Conservation (phyloP, 2,113 vertebrate species). For the Phrynocephalus versicolor region DNA sequence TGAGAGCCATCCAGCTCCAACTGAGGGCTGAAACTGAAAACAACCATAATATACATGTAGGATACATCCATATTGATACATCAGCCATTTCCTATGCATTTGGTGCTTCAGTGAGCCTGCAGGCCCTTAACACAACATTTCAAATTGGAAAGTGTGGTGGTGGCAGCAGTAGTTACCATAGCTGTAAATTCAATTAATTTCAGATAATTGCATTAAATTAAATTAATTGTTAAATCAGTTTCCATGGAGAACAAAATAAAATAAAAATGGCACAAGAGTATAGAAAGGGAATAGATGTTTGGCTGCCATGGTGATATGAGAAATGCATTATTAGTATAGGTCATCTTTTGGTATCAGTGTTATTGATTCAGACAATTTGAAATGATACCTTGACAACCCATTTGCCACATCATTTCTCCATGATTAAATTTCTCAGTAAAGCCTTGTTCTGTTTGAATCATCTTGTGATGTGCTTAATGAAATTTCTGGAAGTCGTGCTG, state of each 20-base stretch:
- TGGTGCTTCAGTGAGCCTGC: neutral
- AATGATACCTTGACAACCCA: conserved; percentile 37
- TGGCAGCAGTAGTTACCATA: neutral
- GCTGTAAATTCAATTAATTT: neutral
- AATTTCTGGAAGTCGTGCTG: conserved; percentile 32
- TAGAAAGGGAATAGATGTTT: conserved; percentile 18
- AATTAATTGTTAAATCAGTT: neutral
- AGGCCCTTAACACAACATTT: neutral
- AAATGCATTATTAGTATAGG: conserved; percentile 1
- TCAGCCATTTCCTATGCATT: neutral
- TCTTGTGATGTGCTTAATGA: conserved; percentile 33
- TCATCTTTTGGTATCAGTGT: conserved; percentile 12
- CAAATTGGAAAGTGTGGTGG: neutral
- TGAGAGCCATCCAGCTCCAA: neutral
- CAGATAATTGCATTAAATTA: neutral
- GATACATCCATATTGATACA: neutral
- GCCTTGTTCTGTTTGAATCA: conserved; percentile 32
- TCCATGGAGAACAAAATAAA: neutral
- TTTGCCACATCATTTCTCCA: conserved; percentile 38
- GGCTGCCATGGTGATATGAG: conserved; percentile 6
- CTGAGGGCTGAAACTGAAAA: neutral
- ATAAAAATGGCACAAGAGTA: conserved; percentile 12
- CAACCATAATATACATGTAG: neutral
- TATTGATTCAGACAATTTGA: conserved; percentile 35
- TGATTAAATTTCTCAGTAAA: conserved; percentile 52